Evolutionary conservation across 2,113 vertebrate genomes (phyloP), one percentile per base, ranked within the genome.

Genomic region (rat (Rattus norvegicus)): DNA sequence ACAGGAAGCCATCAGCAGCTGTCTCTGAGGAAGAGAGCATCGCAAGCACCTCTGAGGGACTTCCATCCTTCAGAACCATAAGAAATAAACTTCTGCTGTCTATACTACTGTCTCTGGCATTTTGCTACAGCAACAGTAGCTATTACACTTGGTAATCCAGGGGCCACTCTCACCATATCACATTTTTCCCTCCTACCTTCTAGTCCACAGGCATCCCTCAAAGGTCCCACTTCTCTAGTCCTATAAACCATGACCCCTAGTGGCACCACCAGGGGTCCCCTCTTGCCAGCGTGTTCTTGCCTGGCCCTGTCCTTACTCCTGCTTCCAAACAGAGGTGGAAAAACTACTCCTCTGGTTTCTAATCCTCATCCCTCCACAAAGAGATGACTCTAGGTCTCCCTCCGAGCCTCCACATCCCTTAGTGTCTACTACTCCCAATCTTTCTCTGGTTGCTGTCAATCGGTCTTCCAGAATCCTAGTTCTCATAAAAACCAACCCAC

Each of bases 141-240:
- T 56, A 47, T 20, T 1, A 43, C 30, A 10, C 72, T 7, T 9
- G 11, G 26, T 8, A 88, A 36, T 61, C 84, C 12, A n/a, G 4
- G n/a, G 28, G 33, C 16, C 56, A 2, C 7, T 1, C 70, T 52
- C 5, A 4, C 30, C 33, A 11, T 13, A 1, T 12, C 70, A 7
- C 2, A 1, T 79, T 63, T 1, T 22, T 2, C 7, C 89, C 79
- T 33, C 47, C 69, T 30, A 6, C 17, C 56, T 22, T n/a, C 12
- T 26, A 16, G 4, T 6, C 43, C 17, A 69, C 65, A 69, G 4
- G 33, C 65, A 69, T 33, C 30, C 11, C 39, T 43, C 30, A 26
- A 20, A 20, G 59, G 4, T 30, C 54, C 56, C 43, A 67, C 28
- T 3, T 11, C 26, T 11, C 20, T 84, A 13, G 0, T 49, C 36